phyloP scores from a whole-genome alignment of 1,140 invertebrate genomes.

The Cataglyphis hispanica region DNA sequence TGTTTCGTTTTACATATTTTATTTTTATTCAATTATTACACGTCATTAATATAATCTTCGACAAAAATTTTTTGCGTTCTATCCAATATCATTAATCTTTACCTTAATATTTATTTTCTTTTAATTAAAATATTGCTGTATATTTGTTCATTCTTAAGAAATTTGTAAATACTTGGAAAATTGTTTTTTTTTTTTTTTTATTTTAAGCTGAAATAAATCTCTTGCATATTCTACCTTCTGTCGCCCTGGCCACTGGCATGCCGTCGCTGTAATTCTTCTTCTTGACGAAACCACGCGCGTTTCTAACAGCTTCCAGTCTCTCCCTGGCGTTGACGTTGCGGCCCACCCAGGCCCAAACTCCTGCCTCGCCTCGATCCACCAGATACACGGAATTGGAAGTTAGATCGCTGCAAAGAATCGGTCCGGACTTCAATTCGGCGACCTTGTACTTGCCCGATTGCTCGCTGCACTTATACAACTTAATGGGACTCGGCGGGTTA shows the following conservation, averaged over 20 bases:
- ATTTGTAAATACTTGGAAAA: not conserved
- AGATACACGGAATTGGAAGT: constrained; percentile 94
- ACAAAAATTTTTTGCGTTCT: not conserved
- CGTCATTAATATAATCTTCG: not conserved
- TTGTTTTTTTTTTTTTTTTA: not conserved
- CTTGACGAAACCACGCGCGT: constrained; percentile 95
- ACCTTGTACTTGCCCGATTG: constrained; percentile 94
- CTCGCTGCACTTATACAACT: constrained; percentile 91
- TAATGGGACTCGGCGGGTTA: constrained; percentile 86
- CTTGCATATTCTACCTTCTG: constrained; percentile 76
- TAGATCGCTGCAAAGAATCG: constrained; percentile 93
- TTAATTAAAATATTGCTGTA: not conserved
- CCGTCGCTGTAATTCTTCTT: constrained; percentile 93
- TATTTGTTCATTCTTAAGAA: not conserved
- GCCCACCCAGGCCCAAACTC: constrained; percentile 98
- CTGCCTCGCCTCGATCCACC: constrained; percentile 94
- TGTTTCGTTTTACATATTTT: constrained; percentile 74
- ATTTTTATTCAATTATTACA: not conserved
- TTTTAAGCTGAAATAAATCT: not conserved
- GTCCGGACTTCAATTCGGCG: constrained; percentile 94
- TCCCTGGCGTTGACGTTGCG: constrained; percentile 90
- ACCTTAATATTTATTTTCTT: not conserved
- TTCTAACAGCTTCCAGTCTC: constrained; percentile 92
- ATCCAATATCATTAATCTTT: not conserved
- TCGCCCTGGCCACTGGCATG: constrained; percentile 92